phyloP scores from a whole-genome alignment of 2,888 invertebrate genomes.

The Trypoxylon attenuatum region DNA sequence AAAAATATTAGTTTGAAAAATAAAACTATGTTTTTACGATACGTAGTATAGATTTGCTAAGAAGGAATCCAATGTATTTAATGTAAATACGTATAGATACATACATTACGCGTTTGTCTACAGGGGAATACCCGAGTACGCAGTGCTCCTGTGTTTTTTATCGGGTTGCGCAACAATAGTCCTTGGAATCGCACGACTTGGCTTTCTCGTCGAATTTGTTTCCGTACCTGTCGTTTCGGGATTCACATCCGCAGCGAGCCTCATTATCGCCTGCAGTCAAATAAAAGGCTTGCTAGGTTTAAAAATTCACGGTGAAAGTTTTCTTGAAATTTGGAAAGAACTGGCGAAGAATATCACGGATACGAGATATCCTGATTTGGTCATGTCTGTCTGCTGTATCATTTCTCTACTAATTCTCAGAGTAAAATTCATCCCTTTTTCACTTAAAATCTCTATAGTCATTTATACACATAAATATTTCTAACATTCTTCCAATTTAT shows the following conservation, averaged over 20 bases:
- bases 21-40: no score
- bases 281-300: conserved; percentile 82
- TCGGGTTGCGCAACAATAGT: conserved; percentile 80
- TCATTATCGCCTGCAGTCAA: conserved; percentile 85
- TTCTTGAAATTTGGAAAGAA: conserved; percentile 78
- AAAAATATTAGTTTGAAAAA: no score
- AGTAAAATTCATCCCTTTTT: conserved; percentile 71
- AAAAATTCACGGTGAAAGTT: conserved; percentile 79
- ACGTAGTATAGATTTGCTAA: no score
- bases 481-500: no score
- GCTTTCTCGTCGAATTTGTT: conserved; percentile 85
- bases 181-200: conserved; percentile 81
- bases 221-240: conserved; percentile 85
- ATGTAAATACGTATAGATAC: neutral
- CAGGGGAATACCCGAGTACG: conserved; percentile 77
- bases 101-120: conserved; percentile 5
- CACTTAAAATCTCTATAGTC: neutral
- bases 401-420: conserved; percentile 78
- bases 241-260: conserved; percentile 85
- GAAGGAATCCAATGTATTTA: no score
- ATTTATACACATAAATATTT: neutral
- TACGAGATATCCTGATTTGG: conserved; percentile 78
- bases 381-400: conserved; percentile 80
- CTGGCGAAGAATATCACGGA: conserved; percentile 77
- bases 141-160: conserved; percentile 81